These are phyloP conservation scores for Sprattus sprattus DNA, from an alignment of 2,113 vertebrate species.

Conservation along the genomic window DNA sequence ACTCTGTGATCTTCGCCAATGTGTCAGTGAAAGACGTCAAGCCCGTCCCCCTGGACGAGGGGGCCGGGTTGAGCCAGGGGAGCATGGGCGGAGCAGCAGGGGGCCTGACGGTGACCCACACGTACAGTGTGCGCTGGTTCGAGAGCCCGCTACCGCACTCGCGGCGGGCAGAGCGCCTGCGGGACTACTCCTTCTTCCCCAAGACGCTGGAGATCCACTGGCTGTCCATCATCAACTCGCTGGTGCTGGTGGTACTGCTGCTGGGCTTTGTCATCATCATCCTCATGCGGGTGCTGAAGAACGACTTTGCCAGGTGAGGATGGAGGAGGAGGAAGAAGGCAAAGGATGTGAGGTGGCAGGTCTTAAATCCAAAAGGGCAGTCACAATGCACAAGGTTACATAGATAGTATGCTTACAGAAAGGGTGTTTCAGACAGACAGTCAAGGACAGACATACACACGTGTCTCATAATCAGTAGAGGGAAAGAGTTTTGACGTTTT, in stretches of 20 bases:
- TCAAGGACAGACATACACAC: neutral
- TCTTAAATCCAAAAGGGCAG: neutral
- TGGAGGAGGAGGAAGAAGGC: no score
- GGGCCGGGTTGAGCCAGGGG: conserved; percentile 57
- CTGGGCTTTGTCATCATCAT: conserved; percentile 92
- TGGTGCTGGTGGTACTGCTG: conserved; percentile 89
- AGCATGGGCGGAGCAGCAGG: conserved; percentile 56
- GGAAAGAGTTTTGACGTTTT: no score
- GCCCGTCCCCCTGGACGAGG: conserved; percentile 83
- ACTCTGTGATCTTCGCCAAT: conserved; percentile 85
- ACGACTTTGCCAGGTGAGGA: conserved; percentile 81
- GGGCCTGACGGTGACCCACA: conserved; percentile 75
- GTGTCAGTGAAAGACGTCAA: conserved; percentile 87
- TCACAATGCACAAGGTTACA: neutral
- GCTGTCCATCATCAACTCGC: conserved; percentile 91
- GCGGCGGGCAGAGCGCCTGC: conserved; percentile 75
- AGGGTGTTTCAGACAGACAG: neutral
- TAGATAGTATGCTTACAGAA: neutral
- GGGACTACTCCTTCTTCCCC: conserved; percentile 85
- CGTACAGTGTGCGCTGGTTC: conserved; percentile 87
- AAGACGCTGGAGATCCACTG: conserved; percentile 92
- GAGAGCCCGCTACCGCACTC: conserved; percentile 72
- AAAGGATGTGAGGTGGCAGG: no score
- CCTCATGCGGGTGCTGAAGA: conserved; percentile 89
- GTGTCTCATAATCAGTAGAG: neutral